Evolutionary conservation across 2,888 invertebrate genomes (phyloP).

Genomic region (Antheraea yamamai): DNA sequence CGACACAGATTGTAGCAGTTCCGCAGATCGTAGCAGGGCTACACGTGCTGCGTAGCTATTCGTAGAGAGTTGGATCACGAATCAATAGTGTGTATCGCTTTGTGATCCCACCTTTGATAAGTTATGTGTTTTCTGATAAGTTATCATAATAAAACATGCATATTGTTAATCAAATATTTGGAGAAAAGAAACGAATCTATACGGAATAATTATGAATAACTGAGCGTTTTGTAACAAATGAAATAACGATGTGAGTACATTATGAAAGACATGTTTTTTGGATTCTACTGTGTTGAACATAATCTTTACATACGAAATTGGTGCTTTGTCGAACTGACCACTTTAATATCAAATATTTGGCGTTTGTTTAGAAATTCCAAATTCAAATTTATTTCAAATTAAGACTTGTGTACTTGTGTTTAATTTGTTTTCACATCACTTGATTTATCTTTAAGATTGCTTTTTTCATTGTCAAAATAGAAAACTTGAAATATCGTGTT

Average conservation of each 20-base stretch:
- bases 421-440: too few relatives aligned
- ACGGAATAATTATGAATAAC: not conserved
- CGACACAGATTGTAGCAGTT: not conserved
- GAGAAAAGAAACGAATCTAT: not conserved
- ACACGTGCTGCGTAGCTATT: conserved; percentile 5
- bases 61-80: conserved; percentile 6
- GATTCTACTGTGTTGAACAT: too few relatives aligned
- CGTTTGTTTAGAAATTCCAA: too few relatives aligned
- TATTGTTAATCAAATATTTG: conserved; percentile 7
- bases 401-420: too few relatives aligned
- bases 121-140: not conserved
- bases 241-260: not conserved
- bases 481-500: too few relatives aligned
- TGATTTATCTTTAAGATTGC: too few relatives aligned
- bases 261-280: not conserved
- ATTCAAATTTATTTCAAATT: too few relatives aligned
- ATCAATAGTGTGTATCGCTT: conserved; percentile 19
- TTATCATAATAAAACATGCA: conserved; percentile 18
- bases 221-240: not conserved
- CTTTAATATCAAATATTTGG: too few relatives aligned
- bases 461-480: too few relatives aligned
- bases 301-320: too few relatives aligned
- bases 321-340: too few relatives aligned
- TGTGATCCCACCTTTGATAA: conserved; percentile 11
- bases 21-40: not conserved